These are phyloP conservation scores for Sarcophilus harrisii DNA, from an alignment of 2,797 vertebrate species.

Conservation along the genomic window DNA sequence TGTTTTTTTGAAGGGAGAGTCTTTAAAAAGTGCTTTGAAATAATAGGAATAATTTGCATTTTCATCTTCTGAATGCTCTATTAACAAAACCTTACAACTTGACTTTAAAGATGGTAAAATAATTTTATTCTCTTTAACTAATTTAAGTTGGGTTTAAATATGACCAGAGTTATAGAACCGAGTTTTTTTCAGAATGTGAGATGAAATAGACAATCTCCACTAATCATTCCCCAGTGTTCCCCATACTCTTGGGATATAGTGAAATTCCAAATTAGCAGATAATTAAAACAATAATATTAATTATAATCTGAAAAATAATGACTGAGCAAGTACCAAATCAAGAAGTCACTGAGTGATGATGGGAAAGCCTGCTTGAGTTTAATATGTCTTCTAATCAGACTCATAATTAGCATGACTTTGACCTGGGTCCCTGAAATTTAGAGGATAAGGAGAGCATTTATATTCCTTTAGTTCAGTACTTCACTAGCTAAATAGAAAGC, in stretches of 20 bases:
- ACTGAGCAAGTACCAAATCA: neutral
- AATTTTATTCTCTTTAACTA: conserved; percentile 1
- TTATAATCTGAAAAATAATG: neutral
- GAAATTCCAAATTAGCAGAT: neutral
- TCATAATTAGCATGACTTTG: neutral
- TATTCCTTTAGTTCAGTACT: neutral
- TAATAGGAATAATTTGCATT: neutral
- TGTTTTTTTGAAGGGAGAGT: neutral
- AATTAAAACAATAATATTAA: neutral
- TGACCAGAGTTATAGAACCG: neutral
- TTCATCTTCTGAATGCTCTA: neutral
- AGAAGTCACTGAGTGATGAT: neutral
- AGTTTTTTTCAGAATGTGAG: neutral
- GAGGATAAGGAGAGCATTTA: neutral
- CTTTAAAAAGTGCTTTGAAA: neutral
- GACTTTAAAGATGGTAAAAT: neutral
- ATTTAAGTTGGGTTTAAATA: neutral
- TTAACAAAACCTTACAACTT: conserved; percentile 6
- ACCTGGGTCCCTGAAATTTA: neutral
- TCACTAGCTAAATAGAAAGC: neutral
- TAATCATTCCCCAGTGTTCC: neutral
- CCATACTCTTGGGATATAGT: neutral
- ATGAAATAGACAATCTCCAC: neutral
- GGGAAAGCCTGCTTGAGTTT: neutral
- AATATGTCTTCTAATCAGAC: neutral